Base-by-base conservation (phyloP, 2,797 vertebrate species). In the Choloepus didactylus region DNA sequence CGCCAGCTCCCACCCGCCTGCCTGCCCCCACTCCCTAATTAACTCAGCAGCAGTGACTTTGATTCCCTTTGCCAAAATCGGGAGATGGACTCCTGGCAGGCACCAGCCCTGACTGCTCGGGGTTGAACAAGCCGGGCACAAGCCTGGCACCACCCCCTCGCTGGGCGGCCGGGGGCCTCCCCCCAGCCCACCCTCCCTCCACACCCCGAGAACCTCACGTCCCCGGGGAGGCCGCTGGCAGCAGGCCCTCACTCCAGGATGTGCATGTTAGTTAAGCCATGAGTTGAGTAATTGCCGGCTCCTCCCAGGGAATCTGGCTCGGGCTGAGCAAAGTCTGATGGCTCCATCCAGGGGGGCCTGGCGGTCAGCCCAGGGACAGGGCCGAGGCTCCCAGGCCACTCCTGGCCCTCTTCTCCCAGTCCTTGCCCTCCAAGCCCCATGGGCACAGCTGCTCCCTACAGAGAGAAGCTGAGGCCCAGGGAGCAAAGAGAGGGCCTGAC, bases 251-350 rank as follows among this genome's bases (percentile, higher is more conserved):
- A 95, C 94, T 14, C 97, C 0, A 3, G 67, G 76, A 80, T 46
- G 35, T 66, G 85, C 60, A 18, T 96, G 97, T 97, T 96, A 96
- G 97, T 97, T 97, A 98, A 98, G 97, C 93, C 95, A 81, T 96
- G 98, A 97, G 96, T 69, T 94, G 97, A 97, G 94, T 98, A 96
- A 97, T 97, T 97, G 96, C 87, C 15, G 94, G 88, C 97, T 97
- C 97, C 98, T 97, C 97, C 97, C 96, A 70, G 95, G 95, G 97
- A 88, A 98, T 91, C 89, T 27, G 80, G 87, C 56, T 77, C 31
- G 12, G 35, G 41, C 41, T 5, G 41, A 44, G 38, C 89, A 5
- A 56, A 70, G 87, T 60, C 41, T 44, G 60, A 98, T 18, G 41
- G 97, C 97, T 98, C 97, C 93, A 97, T 97, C 51, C 84, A 0